Evolutionary conservation across 2,113 vertebrate genomes (phyloP).

Genomic region (Cisticola juncidis): DNA sequence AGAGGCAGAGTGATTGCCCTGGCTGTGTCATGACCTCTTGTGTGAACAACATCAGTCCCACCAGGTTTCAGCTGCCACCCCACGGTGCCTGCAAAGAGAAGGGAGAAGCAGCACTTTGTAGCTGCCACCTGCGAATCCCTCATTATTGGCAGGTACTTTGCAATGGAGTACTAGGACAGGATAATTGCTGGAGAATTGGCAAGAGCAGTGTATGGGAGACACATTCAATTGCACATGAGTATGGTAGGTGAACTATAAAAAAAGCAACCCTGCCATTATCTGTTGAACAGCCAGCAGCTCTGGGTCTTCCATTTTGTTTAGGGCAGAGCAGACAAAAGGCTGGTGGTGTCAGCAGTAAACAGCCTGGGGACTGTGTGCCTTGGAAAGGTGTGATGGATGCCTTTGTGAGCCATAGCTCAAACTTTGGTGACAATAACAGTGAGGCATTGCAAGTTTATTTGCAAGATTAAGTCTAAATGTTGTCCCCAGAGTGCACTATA

Average conservation of each 20-base stretch:
- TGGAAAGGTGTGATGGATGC: slow-evolving; percentile 28
- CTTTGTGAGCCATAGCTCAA: slow-evolving; percentile 46
- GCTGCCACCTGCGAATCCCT: slow-evolving; percentile 74
- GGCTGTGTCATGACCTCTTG: slow-evolving; percentile 12
- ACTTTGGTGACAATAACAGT: slow-evolving; percentile 32
- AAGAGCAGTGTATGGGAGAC: slow-evolving; percentile 59
- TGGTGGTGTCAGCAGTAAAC: slow-evolving; percentile 28
- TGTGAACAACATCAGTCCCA: background rate
- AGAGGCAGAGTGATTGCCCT: background rate
- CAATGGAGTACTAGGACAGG: slow-evolving; percentile 56
- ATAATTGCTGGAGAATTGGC: slow-evolving; percentile 80
- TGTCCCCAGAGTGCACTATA: slow-evolving; percentile 17
- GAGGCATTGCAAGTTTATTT: slow-evolving; percentile 51
- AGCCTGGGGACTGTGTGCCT: slow-evolving; percentile 23
- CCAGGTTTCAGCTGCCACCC: slow-evolving; percentile 7
- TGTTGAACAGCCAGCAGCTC: slow-evolving; percentile 62
- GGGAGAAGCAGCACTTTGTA: background rate
- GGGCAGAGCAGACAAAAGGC: slow-evolving; percentile 50
- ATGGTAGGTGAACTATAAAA: slow-evolving; percentile 76
- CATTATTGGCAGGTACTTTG: slow-evolving; percentile 72
- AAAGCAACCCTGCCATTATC: slow-evolving; percentile 58
- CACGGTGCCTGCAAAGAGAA: slow-evolving; percentile 54
- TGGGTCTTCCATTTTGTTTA: slow-evolving; percentile 66
- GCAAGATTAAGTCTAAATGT: slow-evolving; percentile 57
- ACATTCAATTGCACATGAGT: slow-evolving; percentile 67